Evolutionary conservation across 2,113 vertebrate genomes (phyloP), one percentile per base, ranked within the genome.

Genomic region (Gopherus flavomarginatus): DNA sequence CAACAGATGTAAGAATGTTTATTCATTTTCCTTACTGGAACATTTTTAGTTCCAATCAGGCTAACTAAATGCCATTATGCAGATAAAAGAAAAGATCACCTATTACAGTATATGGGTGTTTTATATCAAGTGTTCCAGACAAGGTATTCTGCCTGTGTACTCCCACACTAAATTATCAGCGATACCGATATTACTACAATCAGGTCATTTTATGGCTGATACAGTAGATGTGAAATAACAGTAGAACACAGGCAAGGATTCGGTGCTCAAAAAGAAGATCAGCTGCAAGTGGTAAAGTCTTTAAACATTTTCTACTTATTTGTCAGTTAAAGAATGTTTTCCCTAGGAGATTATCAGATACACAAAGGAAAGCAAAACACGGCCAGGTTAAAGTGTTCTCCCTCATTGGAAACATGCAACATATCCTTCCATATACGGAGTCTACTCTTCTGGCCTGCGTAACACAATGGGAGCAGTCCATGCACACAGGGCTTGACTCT

Each of bases 11-110:
- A 47, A 35, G 29, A 62, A 81, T 93, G 85, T 12, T 4, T 54
- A 82, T 77, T 86, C 0, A 13, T 92, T 89, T 86, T 94, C 38
- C 44, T 85, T 92, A 91, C 72, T 78, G 72, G 44, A 92, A 94
- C 38, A 88, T 89, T 95, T 89, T 96, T 42, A 72, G 83, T 95
- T 95, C 87, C n/a, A 59, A 89, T 57, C 22, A 90, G 31, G 16
- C 13, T 65, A 65, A 65, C 3, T 19, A 69, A 69, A 69, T 19
- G 7, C 62, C 62, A 69, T 69, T 69, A 19, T 93, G 81, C 78
- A 94, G 83, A 85, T 81, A 86, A 95, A 93, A 78, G 82, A 96
- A 96, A 89, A 0, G 2, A n/a, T 69, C 62, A 69, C 0, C 69
- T 83, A 87, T 92, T 56, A 85, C 87, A 87, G 85, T 88, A 90